Percentiles rank a stretch among this genome's conserved stretches.
Conservation (phyloP, 2,888 invertebrate species). For the Tryphoninae sp. region DNA sequence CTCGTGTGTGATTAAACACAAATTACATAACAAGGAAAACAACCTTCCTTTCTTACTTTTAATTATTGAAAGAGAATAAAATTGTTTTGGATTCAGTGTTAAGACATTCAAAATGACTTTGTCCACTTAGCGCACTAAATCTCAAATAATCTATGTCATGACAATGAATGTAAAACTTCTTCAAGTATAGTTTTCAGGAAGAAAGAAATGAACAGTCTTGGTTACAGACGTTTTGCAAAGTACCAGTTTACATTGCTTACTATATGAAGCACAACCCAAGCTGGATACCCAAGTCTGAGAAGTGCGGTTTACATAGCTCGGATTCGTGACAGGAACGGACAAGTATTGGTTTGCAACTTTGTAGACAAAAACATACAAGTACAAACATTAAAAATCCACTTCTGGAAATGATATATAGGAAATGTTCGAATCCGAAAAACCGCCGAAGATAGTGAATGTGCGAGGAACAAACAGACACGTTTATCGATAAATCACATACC, state of each 20-base stretch:
- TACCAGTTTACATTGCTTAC: background rate
- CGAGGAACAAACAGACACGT: background rate
- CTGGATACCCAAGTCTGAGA: background rate
- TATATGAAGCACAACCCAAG: no score
- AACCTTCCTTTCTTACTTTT: background rate
- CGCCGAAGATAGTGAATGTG: background rate
- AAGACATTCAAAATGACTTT: no score
- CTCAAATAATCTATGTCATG: no score
- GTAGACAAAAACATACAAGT: background rate
- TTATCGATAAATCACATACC: slow-evolving; percentile 79
- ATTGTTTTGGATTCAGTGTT: background rate
- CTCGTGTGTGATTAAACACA: background rate
- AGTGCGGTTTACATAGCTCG: background rate
- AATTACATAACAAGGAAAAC: background rate
- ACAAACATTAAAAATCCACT: background rate
- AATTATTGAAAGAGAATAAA: background rate
- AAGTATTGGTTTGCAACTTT: background rate
- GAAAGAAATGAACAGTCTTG: no score
- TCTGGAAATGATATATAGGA: background rate
- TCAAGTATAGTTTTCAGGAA: no score
- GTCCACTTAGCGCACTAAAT: no score
- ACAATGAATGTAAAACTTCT: no score
- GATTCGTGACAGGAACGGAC: background rate
- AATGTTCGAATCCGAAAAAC: background rate
- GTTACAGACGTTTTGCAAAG: background rate